Base-by-base conservation (phyloP, 2,113 vertebrate genomes). In the Brachypteracias leptosomus region DNA sequence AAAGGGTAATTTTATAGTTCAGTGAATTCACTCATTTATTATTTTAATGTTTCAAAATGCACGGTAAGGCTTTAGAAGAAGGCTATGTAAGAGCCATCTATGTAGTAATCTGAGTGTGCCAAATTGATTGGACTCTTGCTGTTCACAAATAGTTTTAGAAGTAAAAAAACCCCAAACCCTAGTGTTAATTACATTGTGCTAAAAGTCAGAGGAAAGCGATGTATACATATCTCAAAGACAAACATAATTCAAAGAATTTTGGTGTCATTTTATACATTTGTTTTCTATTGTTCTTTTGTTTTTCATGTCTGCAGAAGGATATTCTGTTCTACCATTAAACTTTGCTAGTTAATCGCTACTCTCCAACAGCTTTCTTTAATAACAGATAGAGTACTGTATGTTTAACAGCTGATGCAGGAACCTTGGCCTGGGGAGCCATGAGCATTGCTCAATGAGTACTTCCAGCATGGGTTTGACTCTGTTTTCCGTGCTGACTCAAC, bases 401-500 rank as follows among this genome's bases (percentile, higher is more conserved):
- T 61, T 90, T 61, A 83, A 49, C 83, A 93, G 91, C 93, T 66
- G 85, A 89, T 86, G 76, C 49, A 88, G 85, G 76, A 71, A 17
- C 88, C 28, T 55, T 87, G 92, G 86, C 86, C 65, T 67, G 12
- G 47, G 65, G 28, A 93, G 73, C 42, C 68, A 31, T 17, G 73
- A 85, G 44, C 59, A 22, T 87, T 61, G 14, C 84, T 75, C 83
- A 75, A 44, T 28, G 68, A 74, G 55, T 28, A 12, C 33, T 92
- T 90, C 68, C 93, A 96, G 38, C 38, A 42, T 8, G 18, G 52
- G 44, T 75, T 86, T 93, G 85, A 93, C 73, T 77, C 67, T 42
- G 4, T 42, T 94, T 87, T 93, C 80, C 0, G 0, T 89, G 93
- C 93, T 95, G 94, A 97, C 86, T 94, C 95, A 92, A 93, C 93